Evolutionary conservation across 2,888 invertebrate genomes (phyloP), one percentile per base, ranked within the genome.

Genomic region (Erynnis tages): DNA sequence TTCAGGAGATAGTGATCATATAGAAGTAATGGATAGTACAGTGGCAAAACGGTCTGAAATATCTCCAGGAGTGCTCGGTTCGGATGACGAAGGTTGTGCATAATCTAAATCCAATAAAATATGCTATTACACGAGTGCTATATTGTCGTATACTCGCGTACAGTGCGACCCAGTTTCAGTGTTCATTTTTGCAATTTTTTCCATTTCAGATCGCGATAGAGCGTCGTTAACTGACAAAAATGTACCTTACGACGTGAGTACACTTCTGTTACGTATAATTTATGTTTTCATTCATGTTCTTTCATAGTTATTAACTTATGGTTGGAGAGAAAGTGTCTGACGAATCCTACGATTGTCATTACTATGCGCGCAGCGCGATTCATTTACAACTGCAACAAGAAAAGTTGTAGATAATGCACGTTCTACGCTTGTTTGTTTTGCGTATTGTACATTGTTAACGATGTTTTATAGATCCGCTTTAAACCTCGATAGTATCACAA

Each of bases 1-100:
- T 92, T 94, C 95, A 86, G 94, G 94, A 79, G 95, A 95, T 89
- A 93, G 93, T 79, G 94, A 95, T 90, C 93, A 93, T 80, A 95
- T 95, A 77, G 95, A 95, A 91, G 91, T 87, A 61, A 86, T 93
- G 86, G 94, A 94, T 85, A 91, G 92, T 79, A 91, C 92, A 73
- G 88, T 91, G 67, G 82, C 87, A 58, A 91, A 88, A 80, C 93
- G 92, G 72, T 91, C 92, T 71, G 91, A 91, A 72, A 90, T 86
- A 55, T 71, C 90, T 77, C 83, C 91, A 61, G 90, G 88, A 65
- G 91, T 92, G 63, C 90, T 92, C 58, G 91, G 91, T 63, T 89
- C 91, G 65, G 91, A 91, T 66, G 91, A 89, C 65, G 91, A 92
- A 78, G 92, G 92, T 92, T 90, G 63, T 71, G 69, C 66, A 70